A percentile compares a stretch with the other conserved stretches of the same genome.
Evolutionary conservation across 2,797 vertebrate genomes (phyloP).

Genomic region (Graptemys geographica): DNA sequence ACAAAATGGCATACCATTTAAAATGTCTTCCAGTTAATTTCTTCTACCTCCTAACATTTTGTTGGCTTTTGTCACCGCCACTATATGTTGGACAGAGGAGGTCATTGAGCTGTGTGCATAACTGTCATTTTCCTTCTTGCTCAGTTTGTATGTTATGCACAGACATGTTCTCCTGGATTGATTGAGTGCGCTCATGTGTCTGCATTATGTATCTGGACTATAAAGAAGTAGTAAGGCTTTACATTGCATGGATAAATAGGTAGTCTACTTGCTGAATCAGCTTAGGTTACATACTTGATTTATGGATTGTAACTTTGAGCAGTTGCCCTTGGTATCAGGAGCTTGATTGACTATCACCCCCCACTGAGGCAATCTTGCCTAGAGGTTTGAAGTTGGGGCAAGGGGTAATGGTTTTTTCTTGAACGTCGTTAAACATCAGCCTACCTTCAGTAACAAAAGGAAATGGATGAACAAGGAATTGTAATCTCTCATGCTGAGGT

Average conservation of each 20-base stretch:
- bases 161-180: neutral
- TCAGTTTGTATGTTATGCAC: neutral
- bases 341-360: neutral
- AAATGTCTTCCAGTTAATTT: neutral
- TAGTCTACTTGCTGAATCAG: neutral
- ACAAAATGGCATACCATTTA: neutral
- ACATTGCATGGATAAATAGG: neutral
- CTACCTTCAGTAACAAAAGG: neutral
- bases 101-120: neutral
- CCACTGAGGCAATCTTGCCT: neutral
- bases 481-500: neutral
- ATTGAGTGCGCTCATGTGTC: neutral
- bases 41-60: neutral
- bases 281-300: neutral
- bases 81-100: neutral
- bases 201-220: neutral
- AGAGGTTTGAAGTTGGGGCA: neutral
- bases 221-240: neutral
- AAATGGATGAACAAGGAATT: neutral
- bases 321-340: neutral
- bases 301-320: neutral
- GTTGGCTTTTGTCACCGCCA: neutral
- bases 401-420: neutral
- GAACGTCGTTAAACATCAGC: too few species aligned
- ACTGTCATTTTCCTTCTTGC: neutral